Evolutionary conservation across 2,888 invertebrate species (phyloP).

Genomic region (Trisateles emortualis): DNA sequence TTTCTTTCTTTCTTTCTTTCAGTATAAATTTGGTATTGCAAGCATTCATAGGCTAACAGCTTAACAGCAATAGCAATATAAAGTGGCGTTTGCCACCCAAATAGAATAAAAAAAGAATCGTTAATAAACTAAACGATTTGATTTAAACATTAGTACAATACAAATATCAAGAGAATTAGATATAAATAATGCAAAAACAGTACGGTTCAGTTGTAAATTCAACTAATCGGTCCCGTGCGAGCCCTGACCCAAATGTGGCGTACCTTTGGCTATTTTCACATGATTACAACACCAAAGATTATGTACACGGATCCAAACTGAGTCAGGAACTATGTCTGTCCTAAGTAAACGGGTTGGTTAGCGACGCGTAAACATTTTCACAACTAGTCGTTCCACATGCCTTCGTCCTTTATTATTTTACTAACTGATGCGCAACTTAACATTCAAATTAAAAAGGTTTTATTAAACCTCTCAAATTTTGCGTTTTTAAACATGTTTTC

Average conservation of each 20-base stretch:
- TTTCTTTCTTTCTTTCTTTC: too few species aligned
- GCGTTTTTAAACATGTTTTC: too few species aligned
- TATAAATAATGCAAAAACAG: conserved; percentile 51
- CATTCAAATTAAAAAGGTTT: too few species aligned
- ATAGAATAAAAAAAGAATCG: background rate
- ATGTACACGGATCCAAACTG: conserved; percentile 56
- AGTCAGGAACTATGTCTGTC: conserved; percentile 66
- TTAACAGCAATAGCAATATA: too few species aligned
- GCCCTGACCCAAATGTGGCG: conserved; percentile 49
- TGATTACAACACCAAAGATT: conserved; percentile 47
- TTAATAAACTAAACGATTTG: conserved; percentile 17
- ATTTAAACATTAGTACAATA: conserved; percentile 21
- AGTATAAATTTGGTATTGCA: too few species aligned
- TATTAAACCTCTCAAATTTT: too few species aligned
- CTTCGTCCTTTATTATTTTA: background rate
- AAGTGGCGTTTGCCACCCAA: too few species aligned
- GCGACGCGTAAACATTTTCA: conserved; percentile 68
- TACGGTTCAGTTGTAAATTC: conserved; percentile 55
- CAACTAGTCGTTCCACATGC: conserved; percentile 20
- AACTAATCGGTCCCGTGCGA: conserved; percentile 50
- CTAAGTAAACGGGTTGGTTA: conserved; percentile 66
- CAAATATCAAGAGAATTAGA: conserved; percentile 37
- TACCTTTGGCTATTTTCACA: conserved; percentile 50
- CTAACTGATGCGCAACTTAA: too few species aligned
- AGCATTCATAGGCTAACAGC: too few species aligned